phyloP scores from a whole-genome alignment of 2,797 vertebrate genomes.

The Sebastiscus tertius region DNA sequence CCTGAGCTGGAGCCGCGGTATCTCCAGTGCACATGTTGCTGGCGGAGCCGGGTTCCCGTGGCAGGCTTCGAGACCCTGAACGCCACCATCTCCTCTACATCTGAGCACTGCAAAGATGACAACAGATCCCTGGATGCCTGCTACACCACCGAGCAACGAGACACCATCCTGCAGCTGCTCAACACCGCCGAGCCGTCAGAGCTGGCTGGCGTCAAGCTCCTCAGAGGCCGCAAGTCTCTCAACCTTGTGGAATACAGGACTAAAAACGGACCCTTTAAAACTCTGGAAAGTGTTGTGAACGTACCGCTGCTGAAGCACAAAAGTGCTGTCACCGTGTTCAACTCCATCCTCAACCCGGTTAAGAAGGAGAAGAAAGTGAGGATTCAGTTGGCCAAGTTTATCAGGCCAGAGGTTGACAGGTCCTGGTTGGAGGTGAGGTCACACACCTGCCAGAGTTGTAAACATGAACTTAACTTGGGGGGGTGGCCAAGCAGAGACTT shows the following conservation, averaged over 20 bases:
- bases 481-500: neutral
- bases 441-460: neutral
- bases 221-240: constrained; percentile 79
- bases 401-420: constrained; percentile 83
- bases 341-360: constrained; percentile 81
- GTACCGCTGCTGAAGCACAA: constrained; percentile 84
- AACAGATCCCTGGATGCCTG: constrained; percentile 71
- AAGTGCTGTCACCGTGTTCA: constrained; percentile 77
- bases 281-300: constrained; percentile 79
- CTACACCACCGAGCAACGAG: constrained; percentile 83
- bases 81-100: constrained; percentile 11
- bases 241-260: constrained; percentile 79
- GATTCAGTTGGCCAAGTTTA: constrained; percentile 75
- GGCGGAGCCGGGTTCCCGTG: constrained; percentile 70
- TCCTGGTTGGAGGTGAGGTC: constrained; percentile 83
- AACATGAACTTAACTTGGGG: neutral
- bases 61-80: constrained; percentile 58
- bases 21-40: constrained; percentile 82
- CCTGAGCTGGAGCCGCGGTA: constrained; percentile 73
- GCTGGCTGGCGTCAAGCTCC: constrained; percentile 74
- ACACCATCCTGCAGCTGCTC: constrained; percentile 80
- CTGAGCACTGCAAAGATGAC: constrained; percentile 41
- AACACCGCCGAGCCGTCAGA: constrained; percentile 78
- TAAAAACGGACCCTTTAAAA: constrained; percentile 80
- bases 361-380: constrained; percentile 73